phyloP scores from a whole-genome alignment of 1,140 invertebrate genomes.

The Macrotrachela quadricornifera region DNA sequence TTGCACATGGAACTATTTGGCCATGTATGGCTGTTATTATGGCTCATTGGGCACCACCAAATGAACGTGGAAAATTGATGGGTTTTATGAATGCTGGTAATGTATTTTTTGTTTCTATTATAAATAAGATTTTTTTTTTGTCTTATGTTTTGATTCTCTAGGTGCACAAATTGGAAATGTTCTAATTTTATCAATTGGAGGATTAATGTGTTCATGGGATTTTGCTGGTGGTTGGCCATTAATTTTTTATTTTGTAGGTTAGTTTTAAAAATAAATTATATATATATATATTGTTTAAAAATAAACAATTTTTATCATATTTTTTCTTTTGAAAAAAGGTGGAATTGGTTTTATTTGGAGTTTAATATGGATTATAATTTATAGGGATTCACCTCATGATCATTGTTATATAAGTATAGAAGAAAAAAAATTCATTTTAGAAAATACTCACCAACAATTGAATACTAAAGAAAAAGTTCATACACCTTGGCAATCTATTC shows the following conservation, averaged over 20 bases:
- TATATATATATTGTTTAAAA: neutral
- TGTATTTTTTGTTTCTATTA: neutral
- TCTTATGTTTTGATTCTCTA: neutral
- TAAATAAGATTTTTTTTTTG: neutral
- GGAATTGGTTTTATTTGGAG: slow-evolving; percentile 54
- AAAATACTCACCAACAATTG: neutral
- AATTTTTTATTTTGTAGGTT: slow-evolving; percentile 6
- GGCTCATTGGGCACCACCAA: slow-evolving; percentile 21
- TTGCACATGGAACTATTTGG: slow-evolving; percentile 11
- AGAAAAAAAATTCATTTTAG: slow-evolving; percentile 56
- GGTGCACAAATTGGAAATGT: neutral
- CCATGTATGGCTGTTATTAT: slow-evolving; percentile 16
- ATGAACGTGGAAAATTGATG: slow-evolving; percentile 18
- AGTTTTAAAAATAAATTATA: neutral
- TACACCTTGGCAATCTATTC: slow-evolving; percentile 45
- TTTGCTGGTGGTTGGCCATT: slow-evolving; percentile 9
- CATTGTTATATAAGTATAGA: slow-evolving; percentile 60
- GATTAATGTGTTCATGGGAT: neutral
- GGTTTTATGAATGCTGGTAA: slow-evolving; percentile 17
- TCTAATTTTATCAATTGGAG: slow-evolving; percentile 1
- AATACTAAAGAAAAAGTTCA: neutral
- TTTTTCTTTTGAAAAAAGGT: slow-evolving; percentile 31
- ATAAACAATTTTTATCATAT: neutral
- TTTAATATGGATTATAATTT: slow-evolving; percentile 56
- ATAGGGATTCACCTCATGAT: slow-evolving; percentile 57